These are phyloP conservation scores for Corythornis madagascariensis DNA, from an alignment of 2,113 vertebrate species.

Conservation along the genomic window DNA sequence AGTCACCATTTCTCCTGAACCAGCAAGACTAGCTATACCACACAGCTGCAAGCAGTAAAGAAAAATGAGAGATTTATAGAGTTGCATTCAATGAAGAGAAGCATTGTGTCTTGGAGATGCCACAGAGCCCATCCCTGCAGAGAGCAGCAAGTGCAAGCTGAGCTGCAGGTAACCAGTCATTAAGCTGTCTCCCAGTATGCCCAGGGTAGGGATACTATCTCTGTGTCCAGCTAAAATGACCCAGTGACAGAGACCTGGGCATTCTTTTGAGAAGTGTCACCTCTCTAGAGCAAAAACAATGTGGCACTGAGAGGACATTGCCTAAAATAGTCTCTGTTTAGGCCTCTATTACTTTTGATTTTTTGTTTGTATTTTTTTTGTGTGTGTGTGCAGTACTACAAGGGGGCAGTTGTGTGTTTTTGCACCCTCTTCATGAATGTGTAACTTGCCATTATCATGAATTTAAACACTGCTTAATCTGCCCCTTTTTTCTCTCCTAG, in stretches of 20 bases:
- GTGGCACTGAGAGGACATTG: background rate
- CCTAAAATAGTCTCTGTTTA: background rate
- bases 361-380: background rate
- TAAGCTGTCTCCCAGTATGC: background rate
- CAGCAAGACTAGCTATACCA: background rate
- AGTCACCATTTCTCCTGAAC: background rate
- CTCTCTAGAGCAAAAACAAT: background rate
- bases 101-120: fast-evolving
- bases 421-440: background rate
- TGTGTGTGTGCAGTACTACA: background rate
- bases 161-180: background rate
- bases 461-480: background rate
- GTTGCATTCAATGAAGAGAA: background rate
- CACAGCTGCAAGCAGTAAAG: background rate
- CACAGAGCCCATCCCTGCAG: background rate
- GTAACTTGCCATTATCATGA: background rate
- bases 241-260: background rate
- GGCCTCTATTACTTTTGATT: background rate
- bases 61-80: background rate
- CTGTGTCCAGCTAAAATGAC: background rate
- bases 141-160: background rate
- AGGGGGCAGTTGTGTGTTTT: background rate
- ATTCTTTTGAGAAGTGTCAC: background rate
- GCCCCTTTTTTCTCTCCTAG: conserved; percentile 61
- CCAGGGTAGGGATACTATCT: background rate